phyloP scores from a whole-genome alignment of 1,140 invertebrate species.

The Bathynomus jamesi region DNA sequence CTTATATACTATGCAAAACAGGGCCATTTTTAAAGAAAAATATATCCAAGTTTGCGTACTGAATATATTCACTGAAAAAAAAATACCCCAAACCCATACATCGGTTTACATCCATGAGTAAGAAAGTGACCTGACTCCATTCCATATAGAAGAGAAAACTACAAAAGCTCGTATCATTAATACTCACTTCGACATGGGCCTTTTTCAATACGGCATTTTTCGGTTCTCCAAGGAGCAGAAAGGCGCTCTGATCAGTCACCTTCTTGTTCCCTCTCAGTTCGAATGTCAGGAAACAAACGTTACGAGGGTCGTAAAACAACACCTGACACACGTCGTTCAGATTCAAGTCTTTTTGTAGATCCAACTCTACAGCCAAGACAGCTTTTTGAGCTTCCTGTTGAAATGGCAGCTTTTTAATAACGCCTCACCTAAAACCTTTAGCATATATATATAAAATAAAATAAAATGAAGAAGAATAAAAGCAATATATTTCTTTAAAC shows the following conservation, averaged over 20 bases:
- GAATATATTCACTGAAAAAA: no score
- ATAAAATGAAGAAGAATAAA: no score
- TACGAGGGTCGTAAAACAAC: neutral
- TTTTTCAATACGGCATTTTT: neutral
- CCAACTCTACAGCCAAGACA: neutral
- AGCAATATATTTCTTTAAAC: no score
- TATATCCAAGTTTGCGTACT: no score
- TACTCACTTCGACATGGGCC: slow-evolving; percentile 4
- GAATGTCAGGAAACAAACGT: slow-evolving; percentile 8
- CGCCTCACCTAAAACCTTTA: no score
- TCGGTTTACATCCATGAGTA: no score
- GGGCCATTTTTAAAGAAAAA: no score
- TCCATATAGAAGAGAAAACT: slow-evolving; percentile 72
- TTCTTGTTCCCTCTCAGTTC: neutral
- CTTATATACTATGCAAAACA: no score
- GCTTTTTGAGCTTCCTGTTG: neutral
- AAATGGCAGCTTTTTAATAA: no score
- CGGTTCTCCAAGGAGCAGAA: slow-evolving; percentile 8
- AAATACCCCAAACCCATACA: no score
- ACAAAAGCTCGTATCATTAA: neutral
- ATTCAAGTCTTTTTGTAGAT: neutral
- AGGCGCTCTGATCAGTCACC: neutral
- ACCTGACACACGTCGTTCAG: neutral
- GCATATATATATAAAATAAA: no score
- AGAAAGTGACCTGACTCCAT: no score